Conservation (phyloP, 2,113 vertebrate genomes). For the Aythya baeri region DNA sequence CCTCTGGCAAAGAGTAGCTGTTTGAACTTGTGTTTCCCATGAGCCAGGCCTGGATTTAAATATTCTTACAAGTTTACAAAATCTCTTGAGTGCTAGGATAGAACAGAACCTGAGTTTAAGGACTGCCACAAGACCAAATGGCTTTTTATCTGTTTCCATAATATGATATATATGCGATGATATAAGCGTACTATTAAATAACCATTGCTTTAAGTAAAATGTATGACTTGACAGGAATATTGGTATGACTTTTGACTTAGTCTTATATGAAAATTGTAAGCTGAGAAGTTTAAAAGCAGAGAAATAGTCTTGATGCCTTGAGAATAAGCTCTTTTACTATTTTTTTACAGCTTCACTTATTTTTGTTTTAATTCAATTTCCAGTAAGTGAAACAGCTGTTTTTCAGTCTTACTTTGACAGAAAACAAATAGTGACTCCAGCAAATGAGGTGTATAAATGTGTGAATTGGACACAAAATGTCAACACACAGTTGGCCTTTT, state of each 20-base stretch:
- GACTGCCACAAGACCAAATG: background rate
- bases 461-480: conserved; percentile 26
- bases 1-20: accelerated
- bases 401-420: background rate
- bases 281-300: background rate
- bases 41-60: background rate
- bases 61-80: background rate
- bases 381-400: background rate
- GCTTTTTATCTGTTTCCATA: background rate
- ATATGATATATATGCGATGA: background rate
- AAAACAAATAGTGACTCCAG: background rate
- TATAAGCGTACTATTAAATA: background rate
- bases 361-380: conserved; percentile 14
- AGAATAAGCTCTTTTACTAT: background rate
- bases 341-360: background rate
- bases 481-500: background rate
- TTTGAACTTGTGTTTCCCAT: background rate
- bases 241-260: background rate
- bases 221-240: background rate
- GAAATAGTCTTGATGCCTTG: background rate
- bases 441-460: conserved; percentile 4
- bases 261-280: background rate
- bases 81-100: background rate
- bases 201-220: background rate
- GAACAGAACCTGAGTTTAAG: background rate